Conservation (phyloP, 2,113 vertebrate genomes). For the Cavia aperea region DNA sequence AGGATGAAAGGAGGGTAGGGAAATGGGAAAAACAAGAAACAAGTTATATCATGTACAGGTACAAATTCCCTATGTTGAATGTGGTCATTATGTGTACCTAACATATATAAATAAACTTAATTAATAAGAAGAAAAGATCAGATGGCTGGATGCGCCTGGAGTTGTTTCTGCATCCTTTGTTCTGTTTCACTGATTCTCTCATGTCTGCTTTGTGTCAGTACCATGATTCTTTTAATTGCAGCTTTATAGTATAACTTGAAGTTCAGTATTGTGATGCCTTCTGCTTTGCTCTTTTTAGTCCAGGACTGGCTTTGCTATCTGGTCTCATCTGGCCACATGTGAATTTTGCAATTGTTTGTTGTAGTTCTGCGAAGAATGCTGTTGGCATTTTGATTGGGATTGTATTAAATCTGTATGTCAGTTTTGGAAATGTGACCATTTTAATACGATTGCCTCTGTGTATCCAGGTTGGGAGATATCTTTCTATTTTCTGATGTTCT, state of each 20-base stretch:
- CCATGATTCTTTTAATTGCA: background rate
- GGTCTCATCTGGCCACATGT: background rate
- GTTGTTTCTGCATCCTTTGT: background rate
- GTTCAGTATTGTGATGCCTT: background rate
- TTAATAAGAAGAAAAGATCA: background rate
- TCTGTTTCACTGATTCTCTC: background rate
- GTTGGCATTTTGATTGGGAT: background rate
- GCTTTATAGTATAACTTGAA: background rate
- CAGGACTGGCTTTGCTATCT: background rate
- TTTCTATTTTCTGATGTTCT: background rate
- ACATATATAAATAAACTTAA: too few relatives aligned
- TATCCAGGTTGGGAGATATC: background rate
- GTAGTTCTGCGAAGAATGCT: background rate
- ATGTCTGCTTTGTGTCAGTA: background rate
- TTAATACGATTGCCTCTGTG: background rate
- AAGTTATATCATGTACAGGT: too few relatives aligned
- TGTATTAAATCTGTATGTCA: background rate
- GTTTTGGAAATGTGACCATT: background rate
- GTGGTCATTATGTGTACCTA: too few relatives aligned
- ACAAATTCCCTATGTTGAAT: too few relatives aligned
- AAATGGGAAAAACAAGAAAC: too few relatives aligned
- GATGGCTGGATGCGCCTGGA: background rate
- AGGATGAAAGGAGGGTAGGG: too few relatives aligned
- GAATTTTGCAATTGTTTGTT: background rate
- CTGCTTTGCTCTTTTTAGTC: background rate